Conservation (phyloP, 2,888 invertebrate genomes). For the Clusia tigrina region DNA sequence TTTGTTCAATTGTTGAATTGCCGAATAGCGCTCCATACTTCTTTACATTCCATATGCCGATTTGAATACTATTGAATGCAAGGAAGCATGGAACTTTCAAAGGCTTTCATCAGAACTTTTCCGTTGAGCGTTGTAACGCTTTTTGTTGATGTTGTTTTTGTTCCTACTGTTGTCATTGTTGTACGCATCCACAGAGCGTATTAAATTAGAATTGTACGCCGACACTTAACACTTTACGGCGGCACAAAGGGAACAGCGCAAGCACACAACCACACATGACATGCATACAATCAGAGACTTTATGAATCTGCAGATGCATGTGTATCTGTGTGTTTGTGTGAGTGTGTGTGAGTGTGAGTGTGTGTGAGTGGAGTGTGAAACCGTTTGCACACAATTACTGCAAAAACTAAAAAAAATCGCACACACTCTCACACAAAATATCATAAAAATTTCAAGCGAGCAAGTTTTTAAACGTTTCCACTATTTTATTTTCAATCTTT, state of each 20-base stretch:
- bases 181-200: too few species aligned
- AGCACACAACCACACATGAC: slow-evolving; percentile 6
- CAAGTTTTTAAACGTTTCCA: slow-evolving; percentile 18
- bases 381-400: slow-evolving; percentile 15
- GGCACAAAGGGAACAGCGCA: slow-evolving; percentile 2
- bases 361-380: slow-evolving; percentile 18
- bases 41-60: slow-evolving; percentile 66
- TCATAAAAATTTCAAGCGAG: slow-evolving; percentile 26
- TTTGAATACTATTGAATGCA: slow-evolving; percentile 66
- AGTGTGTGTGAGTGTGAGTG: too few species aligned
- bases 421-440: slow-evolving; percentile 2
- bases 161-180: background rate
- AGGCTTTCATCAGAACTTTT: slow-evolving; percentile 48
- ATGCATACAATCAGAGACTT: too few species aligned
- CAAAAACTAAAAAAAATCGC: slow-evolving; percentile 15
- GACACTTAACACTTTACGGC: background rate
- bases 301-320: too few species aligned
- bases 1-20: slow-evolving; percentile 51
- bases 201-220: slow-evolving; percentile 2
- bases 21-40: slow-evolving; percentile 66
- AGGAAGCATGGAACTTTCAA: slow-evolving; percentile 67
- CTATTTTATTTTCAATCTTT: slow-evolving; percentile 13
- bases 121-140: slow-evolving; percentile 15
- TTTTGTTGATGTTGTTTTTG: slow-evolving; percentile 21
- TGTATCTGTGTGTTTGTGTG: too few species aligned